Evolutionary conservation across 2,888 invertebrate species (phyloP), one percentile per base, ranked within the genome.

Genomic region (Hybos culiciformis): DNA sequence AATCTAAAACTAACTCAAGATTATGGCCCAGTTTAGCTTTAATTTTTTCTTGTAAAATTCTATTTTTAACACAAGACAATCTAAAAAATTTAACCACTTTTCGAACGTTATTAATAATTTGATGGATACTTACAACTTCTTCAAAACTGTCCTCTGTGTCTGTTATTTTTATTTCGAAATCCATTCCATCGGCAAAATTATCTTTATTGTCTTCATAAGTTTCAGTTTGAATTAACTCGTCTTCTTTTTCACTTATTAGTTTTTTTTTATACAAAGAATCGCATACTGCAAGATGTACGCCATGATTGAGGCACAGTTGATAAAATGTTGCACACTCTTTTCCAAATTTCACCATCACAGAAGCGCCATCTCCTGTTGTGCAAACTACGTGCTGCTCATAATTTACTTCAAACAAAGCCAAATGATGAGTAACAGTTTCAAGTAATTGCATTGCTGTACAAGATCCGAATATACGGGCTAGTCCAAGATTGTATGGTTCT

Each of bases 11-110:
- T 6, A 36, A 12, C 14, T 36, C 12, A 6, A 20, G 8, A 6
- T 12, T 14, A 19, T 36, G 36, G 5, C 19, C 21, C 8, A 36
- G 15, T 20, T 14, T n/a, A 14, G 17, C 36, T 20, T 36, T 36
- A n/a, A 36, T 18, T 36, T 36, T 36, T 12, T 36, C 36, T 36
- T 36, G 36, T 14, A 36, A 20, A 18, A 36, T 14, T 36, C 36
- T 20, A 36, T 36, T 36, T 36, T 15, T 36, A 36, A 36, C 19
- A 14, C 9, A 6, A n/a, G 36, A 36, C 7, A 9, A 36, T 17
- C 9, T 19, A 14, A 36, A 36, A 36, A 20, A 36, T 14, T 19
- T 36, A 6, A 36, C 36, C 15, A 36, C 15, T 20, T 36, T 19
- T 36, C 36, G n/a, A 36, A 36, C 19, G 7, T 36, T n/a, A 20